Conservation (phyloP, 64 coral and sea anemone genomes). For the Dendrophyllia cribrosa region DNA sequence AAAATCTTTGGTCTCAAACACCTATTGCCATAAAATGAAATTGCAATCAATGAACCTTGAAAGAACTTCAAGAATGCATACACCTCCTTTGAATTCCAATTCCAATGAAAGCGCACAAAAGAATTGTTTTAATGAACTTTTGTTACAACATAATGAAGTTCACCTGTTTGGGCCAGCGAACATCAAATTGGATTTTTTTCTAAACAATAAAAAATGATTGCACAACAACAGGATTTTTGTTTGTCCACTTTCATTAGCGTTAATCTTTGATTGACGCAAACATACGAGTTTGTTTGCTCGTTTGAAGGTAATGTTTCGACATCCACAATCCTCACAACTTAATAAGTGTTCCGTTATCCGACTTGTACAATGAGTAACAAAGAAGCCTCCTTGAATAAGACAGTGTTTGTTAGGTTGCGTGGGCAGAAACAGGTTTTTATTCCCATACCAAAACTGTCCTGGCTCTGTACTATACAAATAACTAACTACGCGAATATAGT, state of each 20-base stretch:
- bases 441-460: no score
- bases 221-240: background rate
- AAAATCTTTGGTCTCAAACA: background rate
- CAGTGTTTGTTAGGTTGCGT: no score
- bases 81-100: background rate
- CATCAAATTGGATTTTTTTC: background rate
- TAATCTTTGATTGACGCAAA: background rate
- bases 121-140: background rate
- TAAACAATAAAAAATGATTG: background rate
- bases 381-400: no score
- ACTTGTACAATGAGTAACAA: no score
- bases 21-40: background rate
- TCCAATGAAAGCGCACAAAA: background rate
- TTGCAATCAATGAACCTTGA: background rate
- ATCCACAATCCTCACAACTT: no score
- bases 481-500: no score
- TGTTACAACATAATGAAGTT: background rate
- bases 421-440: no score
- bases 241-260: background rate
- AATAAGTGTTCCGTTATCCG: no score
- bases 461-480: no score
- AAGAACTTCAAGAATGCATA: slow-evolving; percentile 29
- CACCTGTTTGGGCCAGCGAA: background rate
- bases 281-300: background rate
- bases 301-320: no score